Evolutionary conservation across 1,140 invertebrate genomes (phyloP), one percentile per base, ranked within the genome.

Genomic region (Nylanderia fulva): DNA sequence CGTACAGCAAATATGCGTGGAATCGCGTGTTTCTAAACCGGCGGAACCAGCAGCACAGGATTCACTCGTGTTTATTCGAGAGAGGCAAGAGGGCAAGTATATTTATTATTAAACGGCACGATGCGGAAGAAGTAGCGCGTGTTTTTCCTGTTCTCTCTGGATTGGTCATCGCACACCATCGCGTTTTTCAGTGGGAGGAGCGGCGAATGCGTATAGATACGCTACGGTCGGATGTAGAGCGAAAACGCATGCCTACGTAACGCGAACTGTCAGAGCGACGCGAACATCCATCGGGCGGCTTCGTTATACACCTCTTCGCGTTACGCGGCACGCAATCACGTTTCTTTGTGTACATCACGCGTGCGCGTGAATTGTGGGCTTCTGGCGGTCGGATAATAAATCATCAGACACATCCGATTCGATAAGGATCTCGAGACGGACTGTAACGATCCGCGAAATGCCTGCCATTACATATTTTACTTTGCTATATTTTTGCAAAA

Each of bases 161-260:
- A 91, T 92, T 92, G 91, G 90, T 84, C 86, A 82, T 60, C 60
- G 76, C 64, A 24, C 63, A 66, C 75, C 84, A 88, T 89, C 90
- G 72, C 76, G 83, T 85, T 88, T 48, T 86, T 68, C 85, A 86
- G 91, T 92, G 87, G 91, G 91, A 91, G 91, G 91, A 91, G 91
- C 87, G 74, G 45, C 74, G 36, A 48, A n/a, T 61, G 27, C 56
- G 69, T 45, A 61, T 83, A 45, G 15, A 54, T 36, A 79, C 76
- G 64, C 71, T 56, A 56, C 27, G 66, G 45, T 60, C 74, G 85
- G 56, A 85, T 74, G 83, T 87, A 88, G n/a, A n/a, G 69, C 61
- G 79, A 71, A 82, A 82, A 90, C 80, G 85, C 64, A 87, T 88
- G 88, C 90, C 89, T 88, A 90, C 88, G 91, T 92, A 90, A 86